phyloP scores from a whole-genome alignment of 2,888 invertebrate genomes.

The Flexamia atlantica region DNA sequence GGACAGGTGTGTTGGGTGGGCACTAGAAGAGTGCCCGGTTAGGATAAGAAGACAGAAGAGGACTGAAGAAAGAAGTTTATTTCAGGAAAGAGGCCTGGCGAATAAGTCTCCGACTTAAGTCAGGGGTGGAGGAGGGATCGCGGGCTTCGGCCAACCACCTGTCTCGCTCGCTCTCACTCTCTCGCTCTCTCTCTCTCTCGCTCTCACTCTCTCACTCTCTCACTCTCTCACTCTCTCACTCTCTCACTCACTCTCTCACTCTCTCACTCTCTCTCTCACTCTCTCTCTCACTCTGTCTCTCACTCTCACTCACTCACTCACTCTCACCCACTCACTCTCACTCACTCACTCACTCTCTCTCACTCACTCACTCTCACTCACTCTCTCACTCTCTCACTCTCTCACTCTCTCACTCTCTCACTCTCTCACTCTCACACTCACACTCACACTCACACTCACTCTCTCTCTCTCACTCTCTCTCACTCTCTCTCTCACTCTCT shows the following conservation, averaged over 20 bases:
- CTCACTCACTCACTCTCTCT: background rate
- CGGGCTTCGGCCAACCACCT: too few relatives aligned
- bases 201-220: conserved; percentile 16
- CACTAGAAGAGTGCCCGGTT: too few relatives aligned
- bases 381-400: background rate
- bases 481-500: background rate
- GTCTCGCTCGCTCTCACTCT: background rate
- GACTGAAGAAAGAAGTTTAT: too few relatives aligned
- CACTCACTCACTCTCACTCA: background rate
- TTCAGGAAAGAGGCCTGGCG: too few relatives aligned
- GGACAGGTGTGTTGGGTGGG: too few relatives aligned
- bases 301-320: background rate
- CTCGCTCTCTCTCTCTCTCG: conserved; percentile 14
- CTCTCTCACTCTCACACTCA: background rate
- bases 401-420: conserved; percentile 10
- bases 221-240: background rate
- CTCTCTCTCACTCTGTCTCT: conserved; percentile 12
- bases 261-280: background rate
- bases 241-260: background rate
- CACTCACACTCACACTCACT: background rate
- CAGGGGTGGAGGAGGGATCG: too few relatives aligned
- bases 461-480: conserved; percentile 21
- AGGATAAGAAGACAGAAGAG: too few relatives aligned
- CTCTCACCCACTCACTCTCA: background rate
- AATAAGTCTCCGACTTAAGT: too few relatives aligned